Percentiles rank a stretch among this genome's conserved stretches.
Evolutionary conservation across 2,888 invertebrate genomes (phyloP).

Genomic region (Meganola albula): DNA sequence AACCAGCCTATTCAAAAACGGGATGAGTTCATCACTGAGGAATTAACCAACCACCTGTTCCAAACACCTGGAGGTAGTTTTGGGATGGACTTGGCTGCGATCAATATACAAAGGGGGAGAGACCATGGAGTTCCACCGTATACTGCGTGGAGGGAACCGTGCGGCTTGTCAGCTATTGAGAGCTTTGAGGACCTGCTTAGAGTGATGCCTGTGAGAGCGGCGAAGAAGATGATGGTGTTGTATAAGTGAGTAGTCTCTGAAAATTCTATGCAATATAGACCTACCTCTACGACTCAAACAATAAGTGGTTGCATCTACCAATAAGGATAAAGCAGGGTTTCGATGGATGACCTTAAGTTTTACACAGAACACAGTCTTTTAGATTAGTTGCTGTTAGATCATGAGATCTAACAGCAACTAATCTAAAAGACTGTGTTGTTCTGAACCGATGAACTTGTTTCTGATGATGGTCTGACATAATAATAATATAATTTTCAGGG

Average conservation of each 20-base stretch:
- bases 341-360: no score
- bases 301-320: no score
- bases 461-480: no score
- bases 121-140: conserved; percentile 92
- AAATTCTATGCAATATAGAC: no score
- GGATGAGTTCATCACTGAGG: conserved; percentile 88
- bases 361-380: no score
- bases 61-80: conserved; percentile 83
- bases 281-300: no score
- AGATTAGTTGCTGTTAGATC: no score
- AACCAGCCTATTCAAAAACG: conserved; percentile 87
- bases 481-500: conserved; percentile 42
- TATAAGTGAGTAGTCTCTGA: conserved; percentile 65
- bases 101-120: conserved; percentile 90
- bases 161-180: conserved; percentile 82
- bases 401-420: no score
- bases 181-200: conserved; percentile 84
- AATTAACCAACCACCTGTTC: conserved; percentile 90
- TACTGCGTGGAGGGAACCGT: conserved; percentile 87
- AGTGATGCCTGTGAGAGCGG: conserved; percentile 81
- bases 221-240: conserved; percentile 78
- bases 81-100: conserved; percentile 91
- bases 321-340: no score
- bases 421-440: no score
- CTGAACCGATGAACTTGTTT: no score